Base-by-base conservation (phyloP, 2,797 vertebrate genomes). In the Esox masquinongy region DNA sequence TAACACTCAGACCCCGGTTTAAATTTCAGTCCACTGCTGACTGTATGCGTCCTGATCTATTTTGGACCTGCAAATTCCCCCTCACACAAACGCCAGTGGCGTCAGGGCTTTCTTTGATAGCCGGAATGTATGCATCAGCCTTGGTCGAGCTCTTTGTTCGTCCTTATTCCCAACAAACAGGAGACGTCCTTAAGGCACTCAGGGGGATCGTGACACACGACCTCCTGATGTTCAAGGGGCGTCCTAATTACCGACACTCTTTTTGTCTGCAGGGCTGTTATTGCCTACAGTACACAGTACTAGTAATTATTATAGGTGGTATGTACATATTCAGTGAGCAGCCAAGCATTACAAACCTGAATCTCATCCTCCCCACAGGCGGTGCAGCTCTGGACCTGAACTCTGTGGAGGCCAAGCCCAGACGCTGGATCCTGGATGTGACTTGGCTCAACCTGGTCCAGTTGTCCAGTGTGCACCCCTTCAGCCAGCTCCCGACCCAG, bases 381-480 rank as follows among this genome's bases (percentile, higher is more conserved):
- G 95, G 95, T 17, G 95, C 95, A 34, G 92, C 93, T 76, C 82
- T 96, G 80, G 95, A 96, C 70, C 88, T 96, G 68, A 95, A 95
- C 88, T 95, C 94, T 1, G 95, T 95, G 22, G 93, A 94, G 68
- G 83, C 92, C 49, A 96, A 96, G 82, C 94, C 95, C 0, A 92
- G 90, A 61, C 94, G 93, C 69, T 96, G 95, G 95, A 96, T 96
- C 77, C 91, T 96, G 87, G 95, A 96, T 72, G 93, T 91, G 53
- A 96, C 95, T 0, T 96, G 95, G 95, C 93, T 96, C 70, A 96
- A 95, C 81, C 88, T 96, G 79, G 95, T 96, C 31, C 94, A 95
- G 81, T 89, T 96, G 36, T 95, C 95, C 17, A 82, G 74, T 16
- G 83, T 95, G 74, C 68, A 84, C 5, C 92, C 84, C 2, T 96